phyloP scores from a whole-genome alignment of 2,888 invertebrate species.

The Lacanobia wlatinum region DNA sequence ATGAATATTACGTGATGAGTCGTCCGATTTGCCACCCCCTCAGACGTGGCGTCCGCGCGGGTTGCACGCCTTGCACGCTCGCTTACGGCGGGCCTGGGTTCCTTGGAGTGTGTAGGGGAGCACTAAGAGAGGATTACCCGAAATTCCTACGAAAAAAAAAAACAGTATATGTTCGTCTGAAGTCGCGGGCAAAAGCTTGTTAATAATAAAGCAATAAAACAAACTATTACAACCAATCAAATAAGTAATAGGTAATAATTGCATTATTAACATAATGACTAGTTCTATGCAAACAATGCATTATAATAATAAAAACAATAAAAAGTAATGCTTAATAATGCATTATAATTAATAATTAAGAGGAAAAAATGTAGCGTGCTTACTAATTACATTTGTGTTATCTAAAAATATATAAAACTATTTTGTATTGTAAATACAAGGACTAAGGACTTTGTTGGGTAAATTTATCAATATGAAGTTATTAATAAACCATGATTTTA shows the following conservation, averaged over 20 bases:
- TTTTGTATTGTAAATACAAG: conserved; percentile 14
- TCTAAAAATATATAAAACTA: conserved; percentile 31
- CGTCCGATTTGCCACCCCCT: no score
- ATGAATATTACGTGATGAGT: no score
- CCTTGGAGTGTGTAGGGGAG: no score
- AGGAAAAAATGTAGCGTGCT: conserved; percentile 48
- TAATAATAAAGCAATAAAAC: conserved; percentile 19
- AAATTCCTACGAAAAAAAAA: no score
- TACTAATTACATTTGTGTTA: conserved; percentile 38
- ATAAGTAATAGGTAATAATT: conserved; percentile 14
- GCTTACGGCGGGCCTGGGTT: no score
- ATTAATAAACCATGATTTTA: conserved; percentile 12
- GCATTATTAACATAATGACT: conserved; percentile 11
- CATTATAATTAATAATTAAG: conserved; percentile 41
- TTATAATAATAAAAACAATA: conserved; percentile 48
- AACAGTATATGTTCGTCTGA: no score
- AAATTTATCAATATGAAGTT: conserved; percentile 11
- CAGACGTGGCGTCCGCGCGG: no score
- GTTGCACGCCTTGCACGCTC: no score
- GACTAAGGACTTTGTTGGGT: conserved; percentile 14
- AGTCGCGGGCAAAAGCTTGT: no score
- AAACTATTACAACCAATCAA: conserved; percentile 11
- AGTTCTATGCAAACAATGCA: conserved; percentile 44
- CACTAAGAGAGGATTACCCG: no score
- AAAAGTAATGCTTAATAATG: no score